These are phyloP conservation scores for Cottoperca gobio DNA, from an alignment of 2,797 vertebrate genomes.

Conservation along the genomic window DNA sequence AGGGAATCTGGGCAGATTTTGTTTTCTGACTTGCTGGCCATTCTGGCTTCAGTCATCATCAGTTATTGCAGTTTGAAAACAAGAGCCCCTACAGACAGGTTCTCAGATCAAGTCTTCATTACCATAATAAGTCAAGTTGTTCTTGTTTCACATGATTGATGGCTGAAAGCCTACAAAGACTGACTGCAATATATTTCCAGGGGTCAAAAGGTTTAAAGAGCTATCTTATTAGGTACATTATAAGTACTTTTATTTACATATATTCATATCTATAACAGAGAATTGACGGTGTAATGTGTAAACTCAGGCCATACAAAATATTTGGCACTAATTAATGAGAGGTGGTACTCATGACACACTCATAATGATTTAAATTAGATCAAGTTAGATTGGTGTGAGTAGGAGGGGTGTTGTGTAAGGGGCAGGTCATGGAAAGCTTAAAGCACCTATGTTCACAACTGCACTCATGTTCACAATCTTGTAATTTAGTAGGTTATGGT, in stretches of 20 bases:
- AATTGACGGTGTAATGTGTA: slow-evolving; percentile 65
- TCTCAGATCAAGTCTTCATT: slow-evolving; percentile 6
- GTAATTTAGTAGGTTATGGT: slow-evolving; percentile 60
- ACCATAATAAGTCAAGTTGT: slow-evolving; percentile 8
- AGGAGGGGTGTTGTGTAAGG: slow-evolving; percentile 14
- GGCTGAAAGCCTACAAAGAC: slow-evolving; percentile 32
- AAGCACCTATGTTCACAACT: slow-evolving; percentile 60
- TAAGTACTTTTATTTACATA: slow-evolving; percentile 78
- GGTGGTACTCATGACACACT: slow-evolving; percentile 75
- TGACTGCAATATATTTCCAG: slow-evolving; percentile 28
- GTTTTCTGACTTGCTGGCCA: slow-evolving; percentile 4
- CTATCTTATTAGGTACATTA: slow-evolving; percentile 60
- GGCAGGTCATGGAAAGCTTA: slow-evolving; percentile 35
- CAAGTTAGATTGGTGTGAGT: slow-evolving; percentile 30
- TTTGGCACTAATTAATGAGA: slow-evolving; percentile 84
- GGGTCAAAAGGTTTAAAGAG: slow-evolving; percentile 42
- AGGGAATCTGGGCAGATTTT: slow-evolving; percentile 18
- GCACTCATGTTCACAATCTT: slow-evolving; percentile 44
- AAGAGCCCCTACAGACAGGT: slow-evolving; percentile 3
- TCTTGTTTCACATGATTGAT: slow-evolving; percentile 8
- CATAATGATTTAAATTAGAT: slow-evolving; percentile 59
- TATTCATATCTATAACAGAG: slow-evolving; percentile 74
- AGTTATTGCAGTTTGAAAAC: slow-evolving; percentile 16
- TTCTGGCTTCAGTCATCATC: slow-evolving; percentile 21
- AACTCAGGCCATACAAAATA: slow-evolving; percentile 82